A percentile compares a stretch with the other conserved stretches of the same genome.
Evolutionary conservation across 2,888 invertebrate species (phyloP).

Genomic region (Cephus nigrinus): DNA sequence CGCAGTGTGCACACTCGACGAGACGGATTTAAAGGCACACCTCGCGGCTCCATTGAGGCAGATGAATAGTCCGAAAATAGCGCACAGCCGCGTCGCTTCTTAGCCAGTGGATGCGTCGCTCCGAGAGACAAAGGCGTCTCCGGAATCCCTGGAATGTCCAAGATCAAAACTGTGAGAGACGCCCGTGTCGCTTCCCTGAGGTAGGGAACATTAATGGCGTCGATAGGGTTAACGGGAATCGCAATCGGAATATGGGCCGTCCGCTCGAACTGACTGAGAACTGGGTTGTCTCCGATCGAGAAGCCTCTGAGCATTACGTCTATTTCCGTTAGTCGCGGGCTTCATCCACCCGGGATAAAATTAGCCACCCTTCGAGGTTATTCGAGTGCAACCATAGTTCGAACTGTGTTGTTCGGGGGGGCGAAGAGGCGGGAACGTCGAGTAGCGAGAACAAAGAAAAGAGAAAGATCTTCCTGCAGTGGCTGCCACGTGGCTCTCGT

Average conservation of each 20-base stretch:
- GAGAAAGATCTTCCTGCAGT: no score
- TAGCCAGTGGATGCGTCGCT: background rate
- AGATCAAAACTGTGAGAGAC: background rate
- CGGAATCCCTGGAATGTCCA: background rate
- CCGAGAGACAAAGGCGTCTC: background rate
- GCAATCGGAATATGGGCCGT: background rate
- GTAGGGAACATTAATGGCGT: background rate
- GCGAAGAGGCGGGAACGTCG: no score
- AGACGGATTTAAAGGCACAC: background rate
- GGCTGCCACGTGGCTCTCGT: no score
- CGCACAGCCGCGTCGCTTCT: background rate
- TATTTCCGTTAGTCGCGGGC: background rate
- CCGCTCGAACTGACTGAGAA: background rate
- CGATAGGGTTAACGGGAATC: background rate
- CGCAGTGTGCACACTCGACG: no score
- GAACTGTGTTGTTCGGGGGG: no score
- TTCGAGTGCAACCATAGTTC: background rate
- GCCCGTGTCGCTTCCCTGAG: background rate
- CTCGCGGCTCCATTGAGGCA: background rate
- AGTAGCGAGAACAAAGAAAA: no score
- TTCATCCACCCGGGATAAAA: background rate
- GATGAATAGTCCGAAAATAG: slow-evolving; percentile 1
- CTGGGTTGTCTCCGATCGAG: background rate
- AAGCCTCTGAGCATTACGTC: background rate
- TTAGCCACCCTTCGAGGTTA: background rate